Evolutionary conservation across 2,888 invertebrate species (phyloP).

Genomic region (Shargacucullia verbasci): DNA sequence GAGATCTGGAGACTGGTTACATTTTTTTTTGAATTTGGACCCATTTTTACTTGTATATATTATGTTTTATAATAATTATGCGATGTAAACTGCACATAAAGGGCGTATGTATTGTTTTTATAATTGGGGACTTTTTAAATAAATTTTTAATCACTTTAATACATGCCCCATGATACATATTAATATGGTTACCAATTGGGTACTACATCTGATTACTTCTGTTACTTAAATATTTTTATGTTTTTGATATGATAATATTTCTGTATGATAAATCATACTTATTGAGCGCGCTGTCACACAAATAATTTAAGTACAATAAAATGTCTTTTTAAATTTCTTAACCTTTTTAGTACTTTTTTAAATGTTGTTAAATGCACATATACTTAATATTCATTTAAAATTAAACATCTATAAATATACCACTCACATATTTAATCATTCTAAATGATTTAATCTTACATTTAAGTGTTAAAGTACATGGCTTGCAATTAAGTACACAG

Average conservation of each 20-base stretch:
- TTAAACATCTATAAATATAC: too few species aligned
- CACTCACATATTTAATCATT: conserved; percentile 36
- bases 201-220: too few species aligned
- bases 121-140: too few species aligned
- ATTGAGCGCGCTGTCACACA: conserved; percentile 1
- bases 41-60: too few species aligned
- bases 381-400: conserved; percentile 7
- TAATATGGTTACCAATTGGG: too few species aligned
- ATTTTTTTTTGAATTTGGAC: conserved; percentile 3
- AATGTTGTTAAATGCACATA: conserved; percentile 17
- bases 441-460: conserved; percentile 20
- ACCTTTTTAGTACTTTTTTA: background rate
- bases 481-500: conserved; percentile 51
- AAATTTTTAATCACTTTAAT: too few species aligned
- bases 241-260: too few species aligned
- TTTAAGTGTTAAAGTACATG: conserved; percentile 59
- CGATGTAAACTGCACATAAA: too few species aligned
- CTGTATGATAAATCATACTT: too few species aligned
- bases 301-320: conserved; percentile 22
- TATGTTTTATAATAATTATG: too few species aligned
- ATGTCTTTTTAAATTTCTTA: background rate
- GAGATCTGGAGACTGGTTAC: background rate
- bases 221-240: background rate
- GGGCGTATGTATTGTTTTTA: too few species aligned
- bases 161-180: too few species aligned